phyloP scores from a whole-genome alignment of 2,888 invertebrate genomes.

The Isoperla grammatica region DNA sequence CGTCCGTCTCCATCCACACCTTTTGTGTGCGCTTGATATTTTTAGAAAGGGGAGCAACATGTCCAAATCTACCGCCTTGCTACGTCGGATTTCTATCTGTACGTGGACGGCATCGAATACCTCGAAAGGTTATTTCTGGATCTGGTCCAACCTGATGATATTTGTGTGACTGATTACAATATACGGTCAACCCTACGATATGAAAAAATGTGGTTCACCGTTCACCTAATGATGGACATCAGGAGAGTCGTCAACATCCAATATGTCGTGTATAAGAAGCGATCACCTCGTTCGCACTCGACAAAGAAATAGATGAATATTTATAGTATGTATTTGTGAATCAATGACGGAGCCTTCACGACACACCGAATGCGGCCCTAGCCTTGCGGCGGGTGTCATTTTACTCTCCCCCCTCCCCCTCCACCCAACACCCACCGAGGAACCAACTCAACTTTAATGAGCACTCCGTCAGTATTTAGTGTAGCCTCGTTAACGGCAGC shows the following conservation, averaged over 20 bases:
- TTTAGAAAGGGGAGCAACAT: too few species aligned
- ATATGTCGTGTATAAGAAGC: background rate
- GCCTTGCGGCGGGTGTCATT: background rate
- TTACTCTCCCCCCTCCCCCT: conserved; percentile 3
- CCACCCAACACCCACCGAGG: conserved; percentile 1
- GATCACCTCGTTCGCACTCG: background rate
- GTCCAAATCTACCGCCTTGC: too few species aligned
- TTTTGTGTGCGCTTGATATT: too few species aligned
- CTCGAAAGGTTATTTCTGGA: too few species aligned
- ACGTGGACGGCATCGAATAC: too few species aligned
- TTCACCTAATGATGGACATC: background rate
- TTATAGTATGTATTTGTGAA: background rate
- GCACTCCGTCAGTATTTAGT: conserved; percentile 7
- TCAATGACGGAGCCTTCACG: background rate
- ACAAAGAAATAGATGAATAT: background rate
- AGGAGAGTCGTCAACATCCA: background rate
- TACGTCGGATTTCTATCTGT: too few species aligned
- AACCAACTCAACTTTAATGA: conserved; percentile 11
- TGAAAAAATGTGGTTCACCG: background rate
- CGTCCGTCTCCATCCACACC: too few species aligned
- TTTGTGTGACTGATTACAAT: background rate
- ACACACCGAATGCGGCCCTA: background rate
- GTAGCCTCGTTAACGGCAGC: background rate
- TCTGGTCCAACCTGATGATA: background rate
- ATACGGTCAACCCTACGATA: background rate